Evolutionary conservation across 2,113 vertebrate genomes (phyloP).

Genomic region (Gracilinanus agilis): DNA sequence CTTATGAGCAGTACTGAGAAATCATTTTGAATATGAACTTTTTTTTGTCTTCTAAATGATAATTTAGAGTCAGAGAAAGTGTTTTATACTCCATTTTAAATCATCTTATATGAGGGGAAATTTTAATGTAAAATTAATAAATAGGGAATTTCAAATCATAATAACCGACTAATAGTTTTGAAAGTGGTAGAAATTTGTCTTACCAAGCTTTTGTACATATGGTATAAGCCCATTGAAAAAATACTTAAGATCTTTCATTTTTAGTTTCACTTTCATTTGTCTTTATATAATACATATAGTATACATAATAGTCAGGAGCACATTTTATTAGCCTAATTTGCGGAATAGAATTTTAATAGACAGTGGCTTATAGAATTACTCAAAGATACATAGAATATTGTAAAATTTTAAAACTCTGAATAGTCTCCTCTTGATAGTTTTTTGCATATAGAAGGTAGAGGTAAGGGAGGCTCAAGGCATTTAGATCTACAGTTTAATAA

Average conservation of each 20-base stretch:
- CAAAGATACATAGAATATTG: background rate
- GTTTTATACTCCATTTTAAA: constrained; percentile 21
- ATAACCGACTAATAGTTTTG: background rate
- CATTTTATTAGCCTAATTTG: background rate
- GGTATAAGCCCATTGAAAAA: background rate
- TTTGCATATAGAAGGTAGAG: background rate
- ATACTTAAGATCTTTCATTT: background rate
- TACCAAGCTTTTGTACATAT: background rate
- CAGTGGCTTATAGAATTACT: background rate
- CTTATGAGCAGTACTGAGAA: background rate
- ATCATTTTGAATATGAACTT: background rate
- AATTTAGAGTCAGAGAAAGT: constrained; percentile 36
- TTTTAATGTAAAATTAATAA: constrained; percentile 44
- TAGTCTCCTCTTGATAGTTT: background rate
- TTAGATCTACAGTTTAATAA: background rate
- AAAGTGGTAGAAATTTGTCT: background rate
- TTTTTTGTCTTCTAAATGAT: background rate
- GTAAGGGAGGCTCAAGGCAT: background rate
- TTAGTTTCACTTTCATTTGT: background rate
- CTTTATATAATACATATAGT: no score
- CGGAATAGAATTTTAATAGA: background rate
- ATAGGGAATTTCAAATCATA: background rate
- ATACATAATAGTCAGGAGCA: background rate
- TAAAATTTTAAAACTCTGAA: background rate
- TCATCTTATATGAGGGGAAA: constrained; percentile 9